Evolutionary conservation across 2,888 invertebrate species (phyloP), one percentile per base, ranked within the genome.

Genomic region (Nipponacmea schrenckii): DNA sequence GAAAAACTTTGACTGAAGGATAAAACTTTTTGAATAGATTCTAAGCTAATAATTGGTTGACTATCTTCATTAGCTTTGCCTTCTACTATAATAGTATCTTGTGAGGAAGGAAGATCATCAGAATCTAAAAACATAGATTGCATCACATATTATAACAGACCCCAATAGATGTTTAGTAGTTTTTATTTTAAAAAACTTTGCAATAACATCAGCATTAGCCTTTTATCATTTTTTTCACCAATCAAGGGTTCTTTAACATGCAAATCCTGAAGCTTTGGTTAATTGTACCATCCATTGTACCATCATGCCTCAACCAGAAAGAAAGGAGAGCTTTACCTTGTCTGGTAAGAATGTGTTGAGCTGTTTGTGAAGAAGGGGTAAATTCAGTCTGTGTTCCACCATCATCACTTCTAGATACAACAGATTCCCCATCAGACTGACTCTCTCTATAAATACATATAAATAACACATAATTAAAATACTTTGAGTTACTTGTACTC

Each of bases 1-100:
- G 74, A 79, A 75, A 87, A 87, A 68, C 84, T 86, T 78, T 87
- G 86, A 76, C 86, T 86, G 68, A 77, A 80, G 3, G 86, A 82
- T n/a, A 87, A 81, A 7, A 86, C 85, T 69, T 80, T 77, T 39
- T 83, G 77, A 20, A 87, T 84, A 26, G 85, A 85, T 39, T 77
- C 79, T 31, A 83, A 71, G 68, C 80, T 80, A 17, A 87, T 78
- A 27, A 87, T 70, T n/a, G 86, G 80, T 31, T 71, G 50, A 17
- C 75, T 71, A 5, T 77, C 80, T 14, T 72, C 78, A 26, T 79
- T 75, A 5, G 77, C 77, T n/a, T 67, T 70, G n/a, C 66, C 62
- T 15, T 69, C 67, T 27, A 70, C 71, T 14, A 81, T 78, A 8
- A 81, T 71, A 8, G 83, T 85, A 64, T 79, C 82, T 68, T 83